These are phyloP conservation scores for Cheilosia vernalis DNA, from an alignment of 2,888 invertebrate genomes.

Conservation along the genomic window DNA sequence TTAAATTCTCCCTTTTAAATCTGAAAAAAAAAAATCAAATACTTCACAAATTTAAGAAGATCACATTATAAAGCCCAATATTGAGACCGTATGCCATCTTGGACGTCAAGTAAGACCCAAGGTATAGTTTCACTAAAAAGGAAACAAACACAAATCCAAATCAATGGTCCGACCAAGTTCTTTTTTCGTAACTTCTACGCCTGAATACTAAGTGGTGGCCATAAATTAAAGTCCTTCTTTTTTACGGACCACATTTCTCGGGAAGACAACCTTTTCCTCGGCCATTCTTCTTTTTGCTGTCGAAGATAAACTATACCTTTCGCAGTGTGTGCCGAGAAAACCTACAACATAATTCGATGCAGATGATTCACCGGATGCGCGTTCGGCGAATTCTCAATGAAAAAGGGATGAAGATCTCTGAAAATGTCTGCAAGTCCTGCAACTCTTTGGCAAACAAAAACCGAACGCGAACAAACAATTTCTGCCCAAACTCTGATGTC, in stretches of 20 bases:
- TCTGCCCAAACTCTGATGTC: constrained; percentile 59
- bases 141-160: neutral
- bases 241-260: constrained; percentile 8
- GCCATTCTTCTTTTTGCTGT: neutral
- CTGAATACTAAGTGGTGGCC: constrained; percentile 33
- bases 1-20: no score
- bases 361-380: constrained; percentile 31
- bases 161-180: neutral
- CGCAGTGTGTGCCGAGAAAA: neutral
- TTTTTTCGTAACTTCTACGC: neutral
- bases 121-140: neutral
- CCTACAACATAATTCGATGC: constrained; percentile 42
- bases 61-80: no score
- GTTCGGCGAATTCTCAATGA: constrained; percentile 26
- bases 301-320: constrained; percentile 15
- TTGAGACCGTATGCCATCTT: no score
- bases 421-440: neutral
- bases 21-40: no score
- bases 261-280: constrained; percentile 23
- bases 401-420: constrained; percentile 25
- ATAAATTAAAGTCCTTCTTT: constrained; percentile 4
- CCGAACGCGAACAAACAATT: constrained; percentile 33
- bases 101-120: no score
- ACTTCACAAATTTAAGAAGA: no score
- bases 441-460: neutral